Evolutionary conservation across 2,113 vertebrate genomes (phyloP).

Genomic region (Dromiciops gliroides): DNA sequence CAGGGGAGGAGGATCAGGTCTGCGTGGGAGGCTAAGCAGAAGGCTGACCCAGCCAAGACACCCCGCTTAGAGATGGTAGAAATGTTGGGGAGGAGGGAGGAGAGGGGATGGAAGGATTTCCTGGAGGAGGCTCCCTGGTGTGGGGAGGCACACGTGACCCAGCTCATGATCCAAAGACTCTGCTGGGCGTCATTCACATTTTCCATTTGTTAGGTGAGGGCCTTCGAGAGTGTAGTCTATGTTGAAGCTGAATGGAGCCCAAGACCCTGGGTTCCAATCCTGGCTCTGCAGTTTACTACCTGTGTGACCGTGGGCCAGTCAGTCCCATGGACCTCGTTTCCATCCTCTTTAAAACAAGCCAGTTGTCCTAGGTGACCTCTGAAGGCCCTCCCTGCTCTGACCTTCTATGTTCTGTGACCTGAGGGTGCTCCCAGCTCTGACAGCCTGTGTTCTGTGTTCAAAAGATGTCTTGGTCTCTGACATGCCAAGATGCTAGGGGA

Average conservation of each 20-base stretch:
- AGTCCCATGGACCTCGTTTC: conserved; percentile 8
- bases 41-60: too few species aligned
- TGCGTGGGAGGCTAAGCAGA: too few species aligned
- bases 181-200: too few species aligned
- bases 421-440: background rate
- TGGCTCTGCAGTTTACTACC: background rate
- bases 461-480: background rate
- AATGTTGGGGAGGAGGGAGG: too few species aligned
- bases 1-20: background rate
- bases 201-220: background rate
- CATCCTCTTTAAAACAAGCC: background rate
- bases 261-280: conserved; percentile 4
- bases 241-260: background rate
- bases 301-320: background rate
- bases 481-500: background rate
- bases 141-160: too few species aligned
- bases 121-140: too few species aligned
- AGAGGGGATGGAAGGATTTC: background rate
- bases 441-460: background rate
- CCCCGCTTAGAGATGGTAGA: too few species aligned
- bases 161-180: background rate
- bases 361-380: background rate
- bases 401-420: background rate
- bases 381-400: background rate
- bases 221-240: background rate